phyloP scores from a whole-genome alignment of 1,140 invertebrate species.

The Rhopalosiphum maidis region DNA sequence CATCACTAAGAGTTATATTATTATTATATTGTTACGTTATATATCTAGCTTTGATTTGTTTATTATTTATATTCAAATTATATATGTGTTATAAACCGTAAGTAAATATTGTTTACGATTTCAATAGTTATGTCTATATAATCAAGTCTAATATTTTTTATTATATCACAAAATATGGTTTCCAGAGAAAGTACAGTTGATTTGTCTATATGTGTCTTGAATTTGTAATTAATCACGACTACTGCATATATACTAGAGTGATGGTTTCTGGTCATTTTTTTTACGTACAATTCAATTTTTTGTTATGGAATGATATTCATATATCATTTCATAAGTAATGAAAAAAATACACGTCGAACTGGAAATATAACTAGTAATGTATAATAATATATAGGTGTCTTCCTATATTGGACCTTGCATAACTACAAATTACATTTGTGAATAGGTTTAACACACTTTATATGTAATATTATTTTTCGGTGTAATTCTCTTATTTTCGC shows the following conservation, averaged over 20 bases:
- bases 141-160: constrained; percentile 12
- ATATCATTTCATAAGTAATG: not conserved
- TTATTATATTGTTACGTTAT: not conserved
- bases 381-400: constrained; percentile 11
- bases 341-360: not conserved
- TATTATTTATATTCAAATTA: not conserved
- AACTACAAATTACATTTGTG: constrained; percentile 7
- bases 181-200: constrained; percentile 25
- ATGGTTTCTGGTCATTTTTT: constrained; percentile 32
- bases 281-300: constrained; percentile 11
- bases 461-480: constrained; percentile 6
- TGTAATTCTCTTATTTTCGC: constrained; percentile 30
- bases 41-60: not conserved
- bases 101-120: not conserved
- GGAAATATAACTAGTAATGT: constrained; percentile 11
- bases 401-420: constrained; percentile 28
- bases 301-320: not conserved
- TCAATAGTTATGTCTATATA: not conserved
- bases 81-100: not conserved
- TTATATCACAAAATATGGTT: not conserved
- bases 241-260: not conserved
- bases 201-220: constrained; percentile 25
- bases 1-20: not conserved
- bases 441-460: constrained; percentile 1
- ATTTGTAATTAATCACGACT: constrained; percentile 49